These are phyloP conservation scores for Eumacrocentrus americanus DNA, from an alignment of 2,888 invertebrate species.

Conservation along the genomic window DNA sequence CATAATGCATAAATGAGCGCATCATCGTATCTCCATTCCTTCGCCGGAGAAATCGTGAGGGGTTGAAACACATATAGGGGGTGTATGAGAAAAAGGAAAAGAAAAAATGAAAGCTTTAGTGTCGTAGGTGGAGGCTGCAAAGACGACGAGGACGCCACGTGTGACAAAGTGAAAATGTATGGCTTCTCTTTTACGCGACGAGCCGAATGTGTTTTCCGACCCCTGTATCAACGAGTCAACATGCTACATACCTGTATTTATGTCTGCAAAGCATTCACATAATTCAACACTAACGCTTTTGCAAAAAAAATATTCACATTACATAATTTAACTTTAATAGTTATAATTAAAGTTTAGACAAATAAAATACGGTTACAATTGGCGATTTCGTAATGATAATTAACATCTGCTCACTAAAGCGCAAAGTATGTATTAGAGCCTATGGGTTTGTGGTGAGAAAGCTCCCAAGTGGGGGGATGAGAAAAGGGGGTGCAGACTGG, in stretches of 20 bases:
- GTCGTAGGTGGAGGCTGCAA: slow-evolving; percentile 41
- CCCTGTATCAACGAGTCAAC: slow-evolving; percentile 12
- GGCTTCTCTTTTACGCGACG: slow-evolving; percentile 32
- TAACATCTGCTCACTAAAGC: slow-evolving; percentile 17
- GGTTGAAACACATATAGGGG: slow-evolving; percentile 36
- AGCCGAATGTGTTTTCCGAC: slow-evolving; percentile 30
- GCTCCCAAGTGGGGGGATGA: slow-evolving; percentile 15
- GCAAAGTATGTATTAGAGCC: slow-evolving; percentile 24
- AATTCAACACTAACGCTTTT: too few relatives aligned
- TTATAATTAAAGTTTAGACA: too few relatives aligned
- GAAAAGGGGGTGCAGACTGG: slow-evolving; percentile 35
- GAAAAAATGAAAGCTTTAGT: slow-evolving; percentile 27
- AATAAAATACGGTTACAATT: background rate
- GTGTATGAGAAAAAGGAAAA: slow-evolving; percentile 21
- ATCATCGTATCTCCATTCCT: slow-evolving; percentile 61
- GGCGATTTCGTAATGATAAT: background rate
- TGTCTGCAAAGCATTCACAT: too few relatives aligned
- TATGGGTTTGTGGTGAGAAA: slow-evolving; percentile 4
- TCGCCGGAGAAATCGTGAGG: slow-evolving; percentile 42
- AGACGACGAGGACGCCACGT: slow-evolving; percentile 56
- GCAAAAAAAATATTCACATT: too few relatives aligned
- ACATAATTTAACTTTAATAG: too few relatives aligned
- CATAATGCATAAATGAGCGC: slow-evolving; percentile 58
- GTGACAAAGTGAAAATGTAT: slow-evolving; percentile 62
- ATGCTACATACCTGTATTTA: background rate